A percentile compares a stretch with the other conserved stretches of the same genome.
Evolutionary conservation across 1,140 invertebrate genomes (phyloP).

Genomic region (Drosophila funebris): DNA sequence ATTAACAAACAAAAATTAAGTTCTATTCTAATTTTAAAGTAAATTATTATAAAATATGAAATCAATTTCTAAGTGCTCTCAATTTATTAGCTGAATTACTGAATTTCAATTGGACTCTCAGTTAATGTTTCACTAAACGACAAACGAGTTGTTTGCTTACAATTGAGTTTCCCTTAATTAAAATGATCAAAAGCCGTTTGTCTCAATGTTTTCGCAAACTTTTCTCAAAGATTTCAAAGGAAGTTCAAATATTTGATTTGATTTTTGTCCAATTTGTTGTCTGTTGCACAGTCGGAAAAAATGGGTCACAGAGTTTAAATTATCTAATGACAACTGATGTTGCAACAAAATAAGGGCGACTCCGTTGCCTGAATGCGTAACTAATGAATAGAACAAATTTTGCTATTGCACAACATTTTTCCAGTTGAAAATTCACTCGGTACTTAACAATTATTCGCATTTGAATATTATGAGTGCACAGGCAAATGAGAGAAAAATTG

Average conservation of each 20-base stretch:
- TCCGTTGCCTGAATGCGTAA: slow-evolving; percentile 14
- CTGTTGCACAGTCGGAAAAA: neutral
- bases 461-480: slow-evolving; percentile 3
- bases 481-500: neutral
- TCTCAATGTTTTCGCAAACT: slow-evolving; percentile 3
- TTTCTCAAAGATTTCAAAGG: neutral
- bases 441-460: slow-evolving; percentile 37
- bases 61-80: too few species aligned
- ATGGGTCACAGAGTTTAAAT: slow-evolving; percentile 8
- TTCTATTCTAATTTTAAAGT: neutral
- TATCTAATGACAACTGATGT: slow-evolving; percentile 11
- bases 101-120: neutral
- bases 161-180: neutral
- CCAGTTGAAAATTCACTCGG: slow-evolving; percentile 17
- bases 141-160: neutral
- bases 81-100: too few species aligned
- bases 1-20: neutral
- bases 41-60: too few species aligned
- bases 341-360: slow-evolving; percentile 8
- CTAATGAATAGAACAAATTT: slow-evolving; percentile 48
- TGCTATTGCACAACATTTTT: slow-evolving; percentile 1
- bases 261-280: neutral
- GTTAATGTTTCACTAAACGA: neutral
- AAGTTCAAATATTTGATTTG: slow-evolving; percentile 6
- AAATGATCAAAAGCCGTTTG: neutral